phyloP scores from a whole-genome alignment of 2,888 invertebrate species.

The Dynastes hyllus region DNA sequence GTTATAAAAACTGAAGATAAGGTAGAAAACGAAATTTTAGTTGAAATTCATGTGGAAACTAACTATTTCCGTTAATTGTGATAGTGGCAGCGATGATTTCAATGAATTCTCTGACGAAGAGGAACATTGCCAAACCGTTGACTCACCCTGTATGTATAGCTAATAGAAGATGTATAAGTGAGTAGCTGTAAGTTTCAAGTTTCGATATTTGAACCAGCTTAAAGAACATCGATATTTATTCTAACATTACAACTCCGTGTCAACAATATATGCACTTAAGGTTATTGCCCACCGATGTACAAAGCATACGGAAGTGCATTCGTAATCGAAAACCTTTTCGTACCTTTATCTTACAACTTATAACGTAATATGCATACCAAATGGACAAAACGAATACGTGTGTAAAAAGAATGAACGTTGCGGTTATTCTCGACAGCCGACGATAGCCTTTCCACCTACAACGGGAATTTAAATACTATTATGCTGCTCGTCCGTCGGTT shows the following conservation, averaged over 20 bases:
- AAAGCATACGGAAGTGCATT: constrained; percentile 39
- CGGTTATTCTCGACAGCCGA: constrained; percentile 24
- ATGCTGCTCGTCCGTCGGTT: neutral
- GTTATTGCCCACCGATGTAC: constrained; percentile 35
- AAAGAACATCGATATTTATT: no score
- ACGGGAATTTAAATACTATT: constrained; percentile 26
- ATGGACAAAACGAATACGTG: constrained; percentile 13
- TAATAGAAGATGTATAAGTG: no score
- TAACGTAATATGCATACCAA: constrained; percentile 43
- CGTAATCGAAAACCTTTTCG: constrained; percentile 38
- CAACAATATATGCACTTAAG: constrained; percentile 13
- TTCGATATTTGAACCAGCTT: no score
- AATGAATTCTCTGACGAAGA: no score
- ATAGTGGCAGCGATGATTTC: no score
- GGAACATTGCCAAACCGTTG: no score
- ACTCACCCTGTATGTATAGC: no score
- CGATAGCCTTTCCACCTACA: constrained; percentile 31
- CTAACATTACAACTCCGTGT: neutral
- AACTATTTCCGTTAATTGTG: no score
- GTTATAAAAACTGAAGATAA: no score
- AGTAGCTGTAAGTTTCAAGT: no score
- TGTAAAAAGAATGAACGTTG: constrained; percentile 19
- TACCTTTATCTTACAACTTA: constrained; percentile 38
- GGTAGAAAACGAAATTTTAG: no score
- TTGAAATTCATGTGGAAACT: no score